phyloP scores from a whole-genome alignment of 2,113 vertebrate genomes.

The Vombatus ursinus region DNA sequence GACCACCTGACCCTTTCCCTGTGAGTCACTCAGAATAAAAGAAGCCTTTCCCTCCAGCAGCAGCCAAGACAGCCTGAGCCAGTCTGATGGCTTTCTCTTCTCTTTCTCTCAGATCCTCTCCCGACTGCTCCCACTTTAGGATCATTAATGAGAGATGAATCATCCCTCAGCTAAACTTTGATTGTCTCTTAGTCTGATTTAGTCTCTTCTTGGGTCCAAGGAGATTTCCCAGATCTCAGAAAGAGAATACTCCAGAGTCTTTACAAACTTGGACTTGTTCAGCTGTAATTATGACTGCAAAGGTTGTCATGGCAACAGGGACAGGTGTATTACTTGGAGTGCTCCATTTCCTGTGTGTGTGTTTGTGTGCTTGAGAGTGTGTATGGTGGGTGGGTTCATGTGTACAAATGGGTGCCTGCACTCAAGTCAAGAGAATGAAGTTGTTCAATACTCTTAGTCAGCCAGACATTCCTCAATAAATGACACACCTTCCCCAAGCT shows the following conservation, averaged over 20 bases:
- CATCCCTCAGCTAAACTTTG: slow-evolving; percentile 70
- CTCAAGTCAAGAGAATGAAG: not conserved
- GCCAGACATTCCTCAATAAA: not conserved
- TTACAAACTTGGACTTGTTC: not conserved
- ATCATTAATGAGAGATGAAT: slow-evolving; percentile 65
- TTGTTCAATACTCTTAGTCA: not conserved
- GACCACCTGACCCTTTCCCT: slow-evolving; percentile 15
- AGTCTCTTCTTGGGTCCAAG: not conserved
- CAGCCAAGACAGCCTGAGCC: slow-evolving; percentile 33
- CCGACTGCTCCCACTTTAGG: not conserved
- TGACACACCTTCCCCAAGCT: not conserved
- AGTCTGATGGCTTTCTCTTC: slow-evolving; percentile 50
- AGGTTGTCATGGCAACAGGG: slow-evolving; percentile 72
- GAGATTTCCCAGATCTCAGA: not conserved
- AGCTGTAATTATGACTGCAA: slow-evolving; percentile 28
- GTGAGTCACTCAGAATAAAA: slow-evolving; percentile 60
- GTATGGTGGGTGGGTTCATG: not conserved
- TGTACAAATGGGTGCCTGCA: not conserved
- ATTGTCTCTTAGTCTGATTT: slow-evolving; percentile 43
- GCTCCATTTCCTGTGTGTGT: slow-evolving; percentile 4
- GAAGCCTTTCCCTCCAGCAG: slow-evolving; percentile 44
- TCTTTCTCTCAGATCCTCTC: slow-evolving; percentile 12
- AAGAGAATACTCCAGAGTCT: slow-evolving; percentile 43
- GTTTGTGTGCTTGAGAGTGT: not conserved
- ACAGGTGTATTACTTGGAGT: not conserved